A percentile compares a stretch with the other conserved stretches of the same genome.
These are phyloP conservation scores for Drosophila eugracilis DNA, from an alignment of 1,140 invertebrate genomes.

Conservation along the genomic window DNA sequence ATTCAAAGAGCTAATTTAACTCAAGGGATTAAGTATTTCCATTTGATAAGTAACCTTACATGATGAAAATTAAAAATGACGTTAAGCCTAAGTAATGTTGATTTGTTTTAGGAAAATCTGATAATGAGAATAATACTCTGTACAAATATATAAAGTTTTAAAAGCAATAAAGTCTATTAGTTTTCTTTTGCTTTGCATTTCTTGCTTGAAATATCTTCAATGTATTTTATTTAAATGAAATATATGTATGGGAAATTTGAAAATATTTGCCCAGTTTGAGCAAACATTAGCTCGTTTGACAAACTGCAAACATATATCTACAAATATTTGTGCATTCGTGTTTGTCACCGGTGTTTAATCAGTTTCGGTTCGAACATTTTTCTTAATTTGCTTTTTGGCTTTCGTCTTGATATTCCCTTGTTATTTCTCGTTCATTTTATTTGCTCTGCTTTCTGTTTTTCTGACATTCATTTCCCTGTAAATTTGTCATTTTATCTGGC, in stretches of 20 bases:
- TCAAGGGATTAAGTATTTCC: conserved; percentile 5
- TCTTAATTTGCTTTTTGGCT: conserved; percentile 7
- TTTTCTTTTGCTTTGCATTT: not conserved
- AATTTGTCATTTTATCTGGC: conserved; percentile 15
- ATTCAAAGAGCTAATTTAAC: conserved; percentile 22
- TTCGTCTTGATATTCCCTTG: not conserved
- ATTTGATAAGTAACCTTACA: not conserved
- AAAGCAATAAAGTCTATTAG: not conserved
- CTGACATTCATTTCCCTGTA: conserved; percentile 25
- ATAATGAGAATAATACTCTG: too few species aligned
- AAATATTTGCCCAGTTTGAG: not conserved
- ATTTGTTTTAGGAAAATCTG: not conserved
- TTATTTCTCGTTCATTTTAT: conserved; percentile 23
- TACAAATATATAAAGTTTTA: too few species aligned
- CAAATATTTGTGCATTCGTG: conserved; percentile 16
- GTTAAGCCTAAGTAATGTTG: not conserved
- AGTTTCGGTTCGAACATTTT: conserved; percentile 20
- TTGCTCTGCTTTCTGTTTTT: conserved; percentile 2
- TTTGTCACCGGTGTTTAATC: conserved; percentile 24
- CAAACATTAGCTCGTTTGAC: conserved; percentile 9
- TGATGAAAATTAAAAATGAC: not conserved
- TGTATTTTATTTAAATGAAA: conserved; percentile 1
- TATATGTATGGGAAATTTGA: not conserved
- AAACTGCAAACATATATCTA: not conserved
- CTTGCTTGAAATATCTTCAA: not conserved